A percentile compares a stretch with the other conserved stretches of the same genome.
phyloP scores from a whole-genome alignment of 1,140 invertebrate species.

The Pachypsylla venusta region DNA sequence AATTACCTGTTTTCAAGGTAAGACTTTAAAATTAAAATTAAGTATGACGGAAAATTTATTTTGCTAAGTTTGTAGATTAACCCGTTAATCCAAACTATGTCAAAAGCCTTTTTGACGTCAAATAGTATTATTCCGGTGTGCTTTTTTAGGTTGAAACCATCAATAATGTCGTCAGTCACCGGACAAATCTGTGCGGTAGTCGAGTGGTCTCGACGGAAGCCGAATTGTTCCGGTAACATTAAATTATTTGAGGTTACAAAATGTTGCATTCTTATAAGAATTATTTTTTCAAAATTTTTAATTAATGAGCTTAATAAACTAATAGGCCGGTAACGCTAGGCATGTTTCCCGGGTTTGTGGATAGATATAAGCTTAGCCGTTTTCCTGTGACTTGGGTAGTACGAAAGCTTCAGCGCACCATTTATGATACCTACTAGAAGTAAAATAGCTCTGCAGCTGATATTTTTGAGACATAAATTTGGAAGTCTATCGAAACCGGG shows the following conservation, averaged over 20 bases:
- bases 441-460: neutral
- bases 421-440: constrained; percentile 15
- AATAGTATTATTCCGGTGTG: neutral
- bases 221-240: constrained; percentile 11
- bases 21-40: too few species aligned
- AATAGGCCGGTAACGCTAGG: constrained; percentile 9
- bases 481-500: too few species aligned
- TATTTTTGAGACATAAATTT: too few species aligned
- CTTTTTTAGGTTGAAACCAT: neutral
- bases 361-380: constrained; percentile 27
- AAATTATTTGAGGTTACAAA: too few species aligned
- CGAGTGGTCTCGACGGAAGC: constrained; percentile 7
- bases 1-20: too few species aligned
- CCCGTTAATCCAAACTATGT: constrained; percentile 1
- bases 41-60: too few species aligned
- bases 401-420: constrained; percentile 10
- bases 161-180: neutral
- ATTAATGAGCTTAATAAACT: constrained; percentile 17
- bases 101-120: neutral
- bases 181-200: constrained; percentile 2
- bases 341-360: constrained; percentile 6
- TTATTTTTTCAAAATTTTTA: constrained; percentile 8
- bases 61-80: constrained; percentile 2
- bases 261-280: neutral
- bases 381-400: constrained; percentile 26